These are phyloP conservation scores for Dolomedes plantarius DNA, from an alignment of 2,888 invertebrate species.

Conservation along the genomic window DNA sequence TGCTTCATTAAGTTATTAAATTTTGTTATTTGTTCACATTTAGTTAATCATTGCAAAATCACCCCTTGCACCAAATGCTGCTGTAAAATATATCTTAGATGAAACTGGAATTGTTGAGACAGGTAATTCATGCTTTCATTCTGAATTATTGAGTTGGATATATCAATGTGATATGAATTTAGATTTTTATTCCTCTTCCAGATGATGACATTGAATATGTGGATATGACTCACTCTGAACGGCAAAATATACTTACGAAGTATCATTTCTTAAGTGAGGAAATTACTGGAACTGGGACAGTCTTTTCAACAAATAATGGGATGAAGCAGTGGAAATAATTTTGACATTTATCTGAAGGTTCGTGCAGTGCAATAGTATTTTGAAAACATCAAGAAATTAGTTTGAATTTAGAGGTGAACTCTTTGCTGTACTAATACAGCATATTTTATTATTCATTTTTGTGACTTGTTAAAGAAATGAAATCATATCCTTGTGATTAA, in stretches of 20 bases:
- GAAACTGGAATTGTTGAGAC: conserved; percentile 46
- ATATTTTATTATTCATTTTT: no score
- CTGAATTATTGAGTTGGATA: neutral
- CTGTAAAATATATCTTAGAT: conserved; percentile 34
- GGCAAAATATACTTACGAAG: conserved; percentile 31
- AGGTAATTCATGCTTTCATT: conserved; percentile 29
- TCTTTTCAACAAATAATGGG: conserved; percentile 9
- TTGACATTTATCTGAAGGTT: no score
- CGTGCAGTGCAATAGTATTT: no score
- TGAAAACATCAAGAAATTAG: no score
- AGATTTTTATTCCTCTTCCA: conserved; percentile 2
- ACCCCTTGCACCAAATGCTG: conserved; percentile 55
- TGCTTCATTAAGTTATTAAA: no score
- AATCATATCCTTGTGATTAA: no score
- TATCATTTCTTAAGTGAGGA: conserved; percentile 38
- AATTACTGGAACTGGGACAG: conserved; percentile 15
- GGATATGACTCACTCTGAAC: neutral
- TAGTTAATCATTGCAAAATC: conserved; percentile 56
- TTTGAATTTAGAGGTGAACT: no score
- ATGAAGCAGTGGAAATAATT: no score
- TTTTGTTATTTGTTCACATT: neutral
- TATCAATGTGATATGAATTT: neutral
- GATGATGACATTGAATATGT: conserved; percentile 58
- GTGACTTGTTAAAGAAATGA: no score
- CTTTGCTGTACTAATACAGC: no score